Evolutionary conservation across 2,797 vertebrate genomes (phyloP), one percentile per base, ranked within the genome.

Genomic region (Syndactyla subalaris): DNA sequence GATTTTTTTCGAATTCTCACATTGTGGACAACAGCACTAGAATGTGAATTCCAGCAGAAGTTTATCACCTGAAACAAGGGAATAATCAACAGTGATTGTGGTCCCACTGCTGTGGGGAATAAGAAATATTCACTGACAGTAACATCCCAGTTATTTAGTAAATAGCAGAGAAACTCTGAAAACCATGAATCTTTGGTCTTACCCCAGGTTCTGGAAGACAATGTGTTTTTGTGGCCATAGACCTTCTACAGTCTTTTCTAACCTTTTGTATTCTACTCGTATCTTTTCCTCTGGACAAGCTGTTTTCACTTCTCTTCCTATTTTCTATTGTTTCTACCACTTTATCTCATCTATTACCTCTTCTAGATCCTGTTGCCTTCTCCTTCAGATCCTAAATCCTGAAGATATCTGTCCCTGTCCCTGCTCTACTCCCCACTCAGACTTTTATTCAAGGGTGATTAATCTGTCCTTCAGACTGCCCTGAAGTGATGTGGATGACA

Each of bases 381-480:
- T 75, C 38, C 36, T 74, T 63, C 65, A 67, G 52, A 77, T 62
- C 30, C 14, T 16, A 52, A 30, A 6, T 74, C 45, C 52, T 77
- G 72, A 20, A 91, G 41, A 83, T 34, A 63, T 57, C 21, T 82
- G 36, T 6, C 29, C 22, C 36, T 66, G 9, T 67, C 24, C 59
- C 55, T 79, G 13, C 8, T 83, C 46, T 83, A 9, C 32, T 88
- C 21, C 43, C 21, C 12, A 26, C 12, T 61, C 14, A 34, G 19
- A 39, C 6, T 63, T 93, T 67, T 58, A 80, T 85, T 92, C 86
- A 43, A 78, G 49, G 66, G n/a, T 88, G 73, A 66, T 92, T 93
- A 83, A 48, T 65, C 58, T 75, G 17, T 59, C 43, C 51, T 91
- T 89, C 75, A 78, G 18, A 14, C 48, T 84, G 5, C 30, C 20